Conservation (phyloP, 2,797 vertebrate genomes). For the Dallia pectoralis region DNA sequence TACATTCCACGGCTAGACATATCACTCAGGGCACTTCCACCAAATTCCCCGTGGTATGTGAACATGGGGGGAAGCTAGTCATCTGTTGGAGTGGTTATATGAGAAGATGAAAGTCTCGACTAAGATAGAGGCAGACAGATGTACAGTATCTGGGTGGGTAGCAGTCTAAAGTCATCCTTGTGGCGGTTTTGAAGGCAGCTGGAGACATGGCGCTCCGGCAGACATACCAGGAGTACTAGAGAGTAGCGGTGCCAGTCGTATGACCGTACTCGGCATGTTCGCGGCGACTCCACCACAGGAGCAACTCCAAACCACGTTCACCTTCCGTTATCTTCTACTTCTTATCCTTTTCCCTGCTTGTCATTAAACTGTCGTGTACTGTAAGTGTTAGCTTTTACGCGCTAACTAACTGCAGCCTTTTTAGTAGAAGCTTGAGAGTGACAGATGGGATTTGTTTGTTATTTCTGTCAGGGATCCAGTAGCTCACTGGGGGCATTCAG, state of each 20-base stretch:
- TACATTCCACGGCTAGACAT: background rate
- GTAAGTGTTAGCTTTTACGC: background rate
- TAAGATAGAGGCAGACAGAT: background rate
- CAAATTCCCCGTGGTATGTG: background rate
- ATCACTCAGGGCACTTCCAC: background rate
- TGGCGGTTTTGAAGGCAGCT: background rate
- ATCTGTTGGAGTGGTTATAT: background rate
- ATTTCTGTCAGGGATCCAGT: background rate
- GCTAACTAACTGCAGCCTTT: background rate
- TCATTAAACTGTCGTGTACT: background rate
- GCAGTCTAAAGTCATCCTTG: background rate
- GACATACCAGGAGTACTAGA: background rate
- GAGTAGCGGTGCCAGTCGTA: background rate
- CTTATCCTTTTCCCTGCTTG: background rate
- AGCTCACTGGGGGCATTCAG: background rate
- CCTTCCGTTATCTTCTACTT: background rate
- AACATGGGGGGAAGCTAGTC: background rate
- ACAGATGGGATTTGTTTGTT: conserved; percentile 1
- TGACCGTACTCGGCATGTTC: background rate
- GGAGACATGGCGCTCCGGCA: background rate
- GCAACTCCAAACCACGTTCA: background rate
- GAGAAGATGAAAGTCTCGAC: background rate
- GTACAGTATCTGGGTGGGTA: background rate
- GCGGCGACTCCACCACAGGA: background rate
- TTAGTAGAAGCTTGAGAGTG: background rate